Evolutionary conservation across 2,888 invertebrate species (phyloP), one percentile per base, ranked within the genome.

Genomic region (Polymixis flavicincta): DNA sequence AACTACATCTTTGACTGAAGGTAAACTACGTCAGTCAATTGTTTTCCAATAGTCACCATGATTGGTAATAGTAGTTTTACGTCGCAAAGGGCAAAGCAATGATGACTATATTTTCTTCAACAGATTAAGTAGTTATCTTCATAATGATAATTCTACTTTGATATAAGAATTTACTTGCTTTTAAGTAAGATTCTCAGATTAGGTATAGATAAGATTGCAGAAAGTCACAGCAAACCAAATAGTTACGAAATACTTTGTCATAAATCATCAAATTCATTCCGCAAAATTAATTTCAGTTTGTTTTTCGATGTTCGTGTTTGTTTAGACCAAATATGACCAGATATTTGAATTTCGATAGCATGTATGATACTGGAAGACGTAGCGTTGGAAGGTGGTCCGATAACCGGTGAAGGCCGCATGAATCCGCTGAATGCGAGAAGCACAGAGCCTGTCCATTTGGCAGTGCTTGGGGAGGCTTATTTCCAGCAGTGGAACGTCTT

Each of bases 21-120:
- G 54, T 52, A 68, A 77, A 25, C 17, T 37, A 52, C 25, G 7
- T 52, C 19, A 28, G 13, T 22, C 5, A 70, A 70, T 37, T 25
- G 11, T 60, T 78, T 70, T 60, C 0, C 52, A 52, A 60, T 28
- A 78, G 37, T 69, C 52, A 69, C 19, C 6, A 60, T 70, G 59
- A 54, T 60, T 37, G 22, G 59, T 37, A 45, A 7, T 19, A 45
- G 2, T 9, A 78, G 45, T 25, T 32, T 50, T 19, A 60, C 14
- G 9, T 37, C 2, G 25, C 2, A 25, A 67, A 22, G 17, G 50
- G 14, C 59, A 50, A 52, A 68, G 4, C 4, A 54, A 78, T 37
- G 45, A 60, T 70, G 25, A 60, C 0, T 32, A 28, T 22, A 7
- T 6, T 77, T 57, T 50, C 2, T 61, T 52, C 8, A 1, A 50